Conservation (phyloP, 2,797 vertebrate genomes). For the Sebastes matsubarae region DNA sequence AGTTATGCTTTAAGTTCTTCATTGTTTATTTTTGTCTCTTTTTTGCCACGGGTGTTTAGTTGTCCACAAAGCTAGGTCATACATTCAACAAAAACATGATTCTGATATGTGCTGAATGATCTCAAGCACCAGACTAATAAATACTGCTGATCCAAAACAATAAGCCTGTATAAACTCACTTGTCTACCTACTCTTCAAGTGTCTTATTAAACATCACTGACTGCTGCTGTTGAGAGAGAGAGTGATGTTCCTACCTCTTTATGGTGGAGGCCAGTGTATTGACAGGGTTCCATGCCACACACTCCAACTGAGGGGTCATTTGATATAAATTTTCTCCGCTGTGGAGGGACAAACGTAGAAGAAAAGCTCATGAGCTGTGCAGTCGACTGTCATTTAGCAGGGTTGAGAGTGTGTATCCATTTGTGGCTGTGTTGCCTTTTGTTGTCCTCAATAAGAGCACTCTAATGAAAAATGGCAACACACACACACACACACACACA, state of each 20-base stretch:
- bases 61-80: not conserved
- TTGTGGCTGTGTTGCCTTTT: conserved; percentile 1
- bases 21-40: not conserved
- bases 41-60: not conserved
- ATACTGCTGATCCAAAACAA: not conserved
- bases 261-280: conserved; percentile 89
- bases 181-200: not conserved
- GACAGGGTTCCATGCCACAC: conserved; percentile 95
- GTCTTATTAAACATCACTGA: not conserved
- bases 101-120: not conserved
- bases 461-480: conserved; percentile 4
- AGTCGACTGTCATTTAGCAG: conserved; percentile 15
- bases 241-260: conserved; percentile 87
- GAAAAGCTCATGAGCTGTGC: conserved; percentile 59
- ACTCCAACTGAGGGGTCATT: conserved; percentile 96
- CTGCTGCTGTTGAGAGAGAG: conserved; percentile 35
- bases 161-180: not conserved
- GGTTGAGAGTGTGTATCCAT: conserved; percentile 1
- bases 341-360: conserved; percentile 76
- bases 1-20: not conserved
- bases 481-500: conserved; percentile 5
- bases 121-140: not conserved
- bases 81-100: not conserved
- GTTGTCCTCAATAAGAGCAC: conserved; percentile 1
- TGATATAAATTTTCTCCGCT: conserved; percentile 95